Conservation (phyloP, 2,888 invertebrate species). For the Ryuthela nishihirai region DNA sequence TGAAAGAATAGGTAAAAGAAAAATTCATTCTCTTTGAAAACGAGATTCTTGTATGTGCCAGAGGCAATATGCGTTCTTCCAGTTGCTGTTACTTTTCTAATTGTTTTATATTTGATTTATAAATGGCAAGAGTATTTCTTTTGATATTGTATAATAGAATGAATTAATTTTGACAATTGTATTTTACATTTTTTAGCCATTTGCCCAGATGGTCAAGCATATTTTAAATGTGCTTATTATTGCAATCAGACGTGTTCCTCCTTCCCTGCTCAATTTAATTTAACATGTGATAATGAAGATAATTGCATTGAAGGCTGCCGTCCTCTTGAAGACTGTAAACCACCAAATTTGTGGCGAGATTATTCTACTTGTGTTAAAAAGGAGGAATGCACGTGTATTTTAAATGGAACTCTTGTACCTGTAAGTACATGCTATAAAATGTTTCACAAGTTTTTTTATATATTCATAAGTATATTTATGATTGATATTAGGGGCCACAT, state of each 20-base stretch:
- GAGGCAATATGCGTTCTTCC: no score
- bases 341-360: constrained; percentile 62
- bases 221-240: constrained; percentile 65
- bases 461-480: not conserved
- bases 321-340: constrained; percentile 40
- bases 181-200: constrained; percentile 43
- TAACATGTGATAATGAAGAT: constrained; percentile 46
- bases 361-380: constrained; percentile 65
- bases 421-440: constrained; percentile 38
- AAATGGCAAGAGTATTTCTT: no score
- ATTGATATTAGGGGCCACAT: no score
- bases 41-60: no score
- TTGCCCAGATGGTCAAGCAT: constrained; percentile 49
- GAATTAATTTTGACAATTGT: no score
- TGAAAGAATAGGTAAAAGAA: no score
- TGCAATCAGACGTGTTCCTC: constrained; percentile 69
- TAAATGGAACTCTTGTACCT: constrained; percentile 48
- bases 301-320: constrained; percentile 48
- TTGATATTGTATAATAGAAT: no score
- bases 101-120: no score
- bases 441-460: constrained; percentile 16
- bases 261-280: constrained; percentile 55
- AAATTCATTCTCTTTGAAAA: no score
- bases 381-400: constrained; percentile 71
- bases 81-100: no score